Base-by-base conservation (phyloP, 2,888 invertebrate genomes). In the Hemicrepidius hirtus region DNA sequence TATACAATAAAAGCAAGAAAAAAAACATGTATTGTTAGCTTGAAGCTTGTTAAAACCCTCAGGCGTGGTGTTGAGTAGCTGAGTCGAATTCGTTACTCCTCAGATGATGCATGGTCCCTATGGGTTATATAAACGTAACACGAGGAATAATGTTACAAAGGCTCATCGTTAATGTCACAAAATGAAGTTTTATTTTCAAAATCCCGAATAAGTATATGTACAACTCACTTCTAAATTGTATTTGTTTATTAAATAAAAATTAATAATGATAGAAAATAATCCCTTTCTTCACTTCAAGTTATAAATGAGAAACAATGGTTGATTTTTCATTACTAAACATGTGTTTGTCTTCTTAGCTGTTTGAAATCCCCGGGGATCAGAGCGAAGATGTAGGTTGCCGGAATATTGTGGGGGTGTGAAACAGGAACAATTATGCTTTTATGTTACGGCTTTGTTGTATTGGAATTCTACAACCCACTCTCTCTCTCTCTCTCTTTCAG, bases 71-170 rank as follows among this genome's bases (percentile, higher is more conserved):
- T 20, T 37, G 57, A 57, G 40, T 37, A 21, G 18, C 57, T 20
- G 20, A 40, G 57, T 37, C 57, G 57, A 20, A 57, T 57, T 37
- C 57, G 18, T 13, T 37, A 20, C 57, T 18, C 16, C 32, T 21
- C 12, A 57, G 40, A 57, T 57, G 57, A 57, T 57, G 57, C 21
- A 57, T 57, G 5, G 57, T 57, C 57, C 57, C 57, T 16, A n/a
- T 18, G 57, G 57, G 12, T 57, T 57, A 20, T 20, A 37, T 20
- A 37, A n/a, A 28, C 24, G 46, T 6, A 20, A 46, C 46, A 46
- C 3, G n/a, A 53, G 37, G 18, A 35, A 10, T 37, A 3, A 32
- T 13, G 37, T 57, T 57, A 55, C 35, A 55, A 55, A 57, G 20
- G 40, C 57, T 13, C 37, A 12, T 57, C 24, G 37, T 20, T 37